A percentile compares a stretch with the other conserved stretches of the same genome.
Evolutionary conservation across 2,797 vertebrate genomes (phyloP).

Genomic region (Salmo trutta): DNA sequence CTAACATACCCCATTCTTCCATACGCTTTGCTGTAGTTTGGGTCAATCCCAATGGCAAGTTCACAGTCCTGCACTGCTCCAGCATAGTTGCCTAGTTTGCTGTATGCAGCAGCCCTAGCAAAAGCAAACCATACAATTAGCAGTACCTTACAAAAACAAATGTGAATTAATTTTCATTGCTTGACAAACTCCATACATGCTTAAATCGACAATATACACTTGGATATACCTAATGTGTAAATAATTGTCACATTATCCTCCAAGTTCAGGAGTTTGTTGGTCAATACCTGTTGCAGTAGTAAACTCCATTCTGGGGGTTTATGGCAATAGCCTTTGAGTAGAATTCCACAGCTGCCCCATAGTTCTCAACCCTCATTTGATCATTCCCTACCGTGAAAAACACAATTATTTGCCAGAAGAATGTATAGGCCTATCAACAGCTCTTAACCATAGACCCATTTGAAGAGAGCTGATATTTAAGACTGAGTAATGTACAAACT

Average conservation of each 20-base stretch:
- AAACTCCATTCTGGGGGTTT: slow-evolving; percentile 92
- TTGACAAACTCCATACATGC: neutral
- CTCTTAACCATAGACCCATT: neutral
- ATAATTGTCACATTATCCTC: neutral
- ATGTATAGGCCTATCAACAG: neutral
- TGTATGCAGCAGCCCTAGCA: slow-evolving; percentile 90
- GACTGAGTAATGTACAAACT: neutral
- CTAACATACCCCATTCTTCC: slow-evolving; percentile 90
- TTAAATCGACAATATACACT: neutral
- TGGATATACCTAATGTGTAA: neutral
- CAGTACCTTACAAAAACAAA: neutral
- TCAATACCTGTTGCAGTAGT: slow-evolving; percentile 93
- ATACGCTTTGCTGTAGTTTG: slow-evolving; percentile 95
- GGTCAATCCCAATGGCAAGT: slow-evolving; percentile 89
- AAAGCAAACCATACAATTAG: slow-evolving; percentile 5
- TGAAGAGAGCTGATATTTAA: neutral
- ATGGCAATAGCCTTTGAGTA: slow-evolving; percentile 92
- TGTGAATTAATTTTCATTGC: neutral
- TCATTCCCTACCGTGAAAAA: slow-evolving; percentile 83
- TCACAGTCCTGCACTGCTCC: slow-evolving; percentile 95
- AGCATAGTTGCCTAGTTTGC: slow-evolving; percentile 91
- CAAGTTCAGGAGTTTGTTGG: neutral
- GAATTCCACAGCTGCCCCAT: slow-evolving; percentile 86
- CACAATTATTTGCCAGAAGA: neutral
- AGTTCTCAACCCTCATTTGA: slow-evolving; percentile 96